Percentiles rank a stretch among this genome's conserved stretches.
Evolutionary conservation across 2,113 vertebrate genomes (phyloP).

Genomic region (Halichoerus grypus): DNA sequence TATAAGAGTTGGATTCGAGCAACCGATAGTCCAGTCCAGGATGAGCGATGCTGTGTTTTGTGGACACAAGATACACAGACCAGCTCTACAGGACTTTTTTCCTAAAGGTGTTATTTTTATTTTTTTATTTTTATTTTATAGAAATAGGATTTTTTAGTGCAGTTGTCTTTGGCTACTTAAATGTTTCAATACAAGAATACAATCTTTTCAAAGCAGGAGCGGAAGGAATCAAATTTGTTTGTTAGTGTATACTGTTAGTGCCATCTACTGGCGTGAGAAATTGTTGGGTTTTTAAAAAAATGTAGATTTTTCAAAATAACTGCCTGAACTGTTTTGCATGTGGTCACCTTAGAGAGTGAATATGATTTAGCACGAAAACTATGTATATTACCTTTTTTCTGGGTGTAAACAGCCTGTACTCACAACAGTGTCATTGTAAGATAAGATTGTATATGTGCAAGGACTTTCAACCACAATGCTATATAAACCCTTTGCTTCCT

Average conservation of each 20-base stretch:
- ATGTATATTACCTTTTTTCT: neutral
- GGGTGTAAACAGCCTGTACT: neutral
- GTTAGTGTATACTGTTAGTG: slow-evolving; percentile 60
- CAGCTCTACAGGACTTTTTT: slow-evolving; percentile 71
- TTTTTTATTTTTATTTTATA: neutral
- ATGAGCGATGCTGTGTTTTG: slow-evolving; percentile 70
- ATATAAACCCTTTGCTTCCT: neutral
- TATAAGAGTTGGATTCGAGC: slow-evolving; percentile 88
- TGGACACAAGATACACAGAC: slow-evolving; percentile 65
- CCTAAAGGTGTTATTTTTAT: slow-evolving; percentile 1
- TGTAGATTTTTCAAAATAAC: neutral
- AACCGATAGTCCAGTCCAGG: slow-evolving; percentile 82
- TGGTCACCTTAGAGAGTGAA: neutral
- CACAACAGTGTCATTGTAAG: neutral
- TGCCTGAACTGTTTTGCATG: neutral
- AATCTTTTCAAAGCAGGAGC: neutral
- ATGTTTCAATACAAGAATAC: neutral
- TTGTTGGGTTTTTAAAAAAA: neutral
- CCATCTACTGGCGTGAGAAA: slow-evolving; percentile 83
- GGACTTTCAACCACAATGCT: neutral
- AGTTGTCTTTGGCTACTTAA: neutral
- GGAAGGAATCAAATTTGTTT: slow-evolving; percentile 42
- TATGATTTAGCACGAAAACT: neutral
- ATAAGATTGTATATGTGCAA: neutral
- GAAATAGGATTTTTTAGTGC: neutral